These are phyloP conservation scores for Upupa epops DNA, from an alignment of 2,113 vertebrate species.

Conservation along the genomic window DNA sequence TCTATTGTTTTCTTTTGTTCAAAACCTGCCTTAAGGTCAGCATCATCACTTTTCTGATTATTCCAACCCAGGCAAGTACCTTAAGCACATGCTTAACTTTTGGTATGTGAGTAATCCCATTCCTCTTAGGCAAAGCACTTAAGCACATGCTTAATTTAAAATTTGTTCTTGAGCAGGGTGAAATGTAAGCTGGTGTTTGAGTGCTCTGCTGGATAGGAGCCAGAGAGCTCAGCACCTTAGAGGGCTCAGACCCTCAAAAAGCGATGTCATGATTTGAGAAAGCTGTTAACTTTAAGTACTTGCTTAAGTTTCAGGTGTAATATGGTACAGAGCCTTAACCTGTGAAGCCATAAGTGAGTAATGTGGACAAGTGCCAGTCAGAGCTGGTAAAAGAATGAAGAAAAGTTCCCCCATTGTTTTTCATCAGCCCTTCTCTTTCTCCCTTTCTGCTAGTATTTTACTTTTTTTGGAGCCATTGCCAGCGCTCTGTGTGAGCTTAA, in stretches of 20 bases:
- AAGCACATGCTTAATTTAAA: slow-evolving; percentile 37
- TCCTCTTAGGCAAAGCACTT: slow-evolving; percentile 23
- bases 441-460: neutral
- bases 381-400: neutral
- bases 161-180: slow-evolving; percentile 22
- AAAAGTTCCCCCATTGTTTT: neutral
- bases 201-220: slow-evolving; percentile 54
- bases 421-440: neutral
- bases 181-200: slow-evolving; percentile 55
- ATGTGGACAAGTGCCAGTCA: slow-evolving; percentile 15
- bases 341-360: neutral
- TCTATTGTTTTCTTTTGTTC: neutral
- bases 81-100: slow-evolving; percentile 7
- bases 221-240: slow-evolving; percentile 14
- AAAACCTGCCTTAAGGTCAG: neutral
- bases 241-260: slow-evolving; percentile 1
- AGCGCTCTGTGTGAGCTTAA: neutral
- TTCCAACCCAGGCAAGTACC: slow-evolving; percentile 5
- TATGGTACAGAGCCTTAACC: neutral
- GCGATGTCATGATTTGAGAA: slow-evolving; percentile 26
- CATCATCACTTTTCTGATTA: neutral
- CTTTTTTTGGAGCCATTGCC: neutral
- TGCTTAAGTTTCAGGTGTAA: slow-evolving; percentile 33
- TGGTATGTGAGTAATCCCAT: slow-evolving; percentile 6
- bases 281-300: neutral